Conservation (phyloP, 1,140 invertebrate species). For the Drosophila ananassae region DNA sequence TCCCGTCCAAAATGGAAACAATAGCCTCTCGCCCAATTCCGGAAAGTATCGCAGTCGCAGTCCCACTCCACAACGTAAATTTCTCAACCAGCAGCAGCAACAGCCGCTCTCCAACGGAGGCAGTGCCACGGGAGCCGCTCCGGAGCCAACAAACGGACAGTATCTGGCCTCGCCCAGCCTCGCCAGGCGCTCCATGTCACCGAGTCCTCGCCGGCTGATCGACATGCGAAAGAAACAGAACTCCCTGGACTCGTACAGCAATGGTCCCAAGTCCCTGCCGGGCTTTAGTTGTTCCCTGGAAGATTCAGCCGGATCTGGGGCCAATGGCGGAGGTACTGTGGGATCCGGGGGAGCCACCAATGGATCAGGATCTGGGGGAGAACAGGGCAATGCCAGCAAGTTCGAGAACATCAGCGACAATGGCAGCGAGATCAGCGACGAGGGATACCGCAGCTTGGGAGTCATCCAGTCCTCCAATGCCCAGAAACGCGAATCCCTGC, state of each 20-base stretch:
- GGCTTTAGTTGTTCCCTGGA: conserved; percentile 35
- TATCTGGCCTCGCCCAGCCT: conserved; percentile 50
- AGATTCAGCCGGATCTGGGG: conserved; percentile 10
- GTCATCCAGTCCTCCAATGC: conserved; percentile 87
- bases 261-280: conserved; percentile 68
- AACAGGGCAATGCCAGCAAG: conserved; percentile 75
- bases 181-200: conserved; percentile 82
- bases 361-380: conserved; percentile 3
- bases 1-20: conserved; percentile 39
- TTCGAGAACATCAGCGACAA: conserved; percentile 90
- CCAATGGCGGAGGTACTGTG: not conserved
- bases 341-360: not conserved
- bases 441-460: conserved; percentile 92
- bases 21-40: conserved; percentile 24
- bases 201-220: conserved; percentile 79
- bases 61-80: conserved; percentile 85
- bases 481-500: conserved; percentile 87
- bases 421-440: conserved; percentile 93
- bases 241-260: conserved; percentile 65
- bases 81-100: conserved; percentile 56
- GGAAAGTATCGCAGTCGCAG: conserved; percentile 85
- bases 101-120: conserved; percentile 21
- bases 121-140: conserved; percentile 2
- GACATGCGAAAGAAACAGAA: conserved; percentile 80
- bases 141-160: conserved; percentile 16